A percentile compares a stretch with the other conserved stretches of the same genome.
phyloP scores from a whole-genome alignment of 2,888 invertebrate species.

The Agrochola circellaris region DNA sequence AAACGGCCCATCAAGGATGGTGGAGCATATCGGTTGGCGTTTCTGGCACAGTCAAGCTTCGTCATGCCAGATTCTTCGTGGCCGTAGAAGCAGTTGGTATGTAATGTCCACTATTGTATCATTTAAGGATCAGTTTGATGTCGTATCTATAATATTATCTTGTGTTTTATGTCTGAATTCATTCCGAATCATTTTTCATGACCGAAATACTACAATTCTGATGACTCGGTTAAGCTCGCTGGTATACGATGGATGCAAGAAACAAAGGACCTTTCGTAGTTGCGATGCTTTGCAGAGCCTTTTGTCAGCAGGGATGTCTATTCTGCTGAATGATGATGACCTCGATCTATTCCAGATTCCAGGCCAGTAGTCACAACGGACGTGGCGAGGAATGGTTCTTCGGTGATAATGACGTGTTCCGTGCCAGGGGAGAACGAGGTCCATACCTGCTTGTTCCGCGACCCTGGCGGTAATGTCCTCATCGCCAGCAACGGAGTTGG shows the following conservation, averaged over 20 bases:
- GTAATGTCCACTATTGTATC: conserved; percentile 8
- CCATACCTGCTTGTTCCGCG: conserved; percentile 81
- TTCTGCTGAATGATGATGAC: neutral
- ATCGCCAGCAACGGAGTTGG: conserved; percentile 79
- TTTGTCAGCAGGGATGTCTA: neutral
- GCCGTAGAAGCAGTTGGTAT: conserved; percentile 73
- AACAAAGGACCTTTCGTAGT: neutral
- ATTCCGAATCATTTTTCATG: neutral
- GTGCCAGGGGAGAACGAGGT: conserved; percentile 70
- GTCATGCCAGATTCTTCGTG: conserved; percentile 69
- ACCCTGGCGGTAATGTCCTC: conserved; percentile 76
- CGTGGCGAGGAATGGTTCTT: conserved; percentile 69
- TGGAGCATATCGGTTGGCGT: conserved; percentile 78
- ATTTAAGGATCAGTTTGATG: neutral
- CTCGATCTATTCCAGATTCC: conserved; percentile 66
- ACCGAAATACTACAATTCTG: neutral
- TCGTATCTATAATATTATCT: neutral
- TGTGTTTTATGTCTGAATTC: neutral
- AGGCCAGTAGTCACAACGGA: conserved; percentile 73
- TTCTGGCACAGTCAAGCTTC: conserved; percentile 74
- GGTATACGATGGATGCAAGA: neutral
- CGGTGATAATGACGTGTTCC: conserved; percentile 76
- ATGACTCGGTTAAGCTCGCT: neutral
- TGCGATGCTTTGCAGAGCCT: neutral
- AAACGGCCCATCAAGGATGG: conserved; percentile 72